A percentile compares a stretch with the other conserved stretches of the same genome.
phyloP scores from a whole-genome alignment of 2,888 invertebrate species.

The Melinopterus prodromus region DNA sequence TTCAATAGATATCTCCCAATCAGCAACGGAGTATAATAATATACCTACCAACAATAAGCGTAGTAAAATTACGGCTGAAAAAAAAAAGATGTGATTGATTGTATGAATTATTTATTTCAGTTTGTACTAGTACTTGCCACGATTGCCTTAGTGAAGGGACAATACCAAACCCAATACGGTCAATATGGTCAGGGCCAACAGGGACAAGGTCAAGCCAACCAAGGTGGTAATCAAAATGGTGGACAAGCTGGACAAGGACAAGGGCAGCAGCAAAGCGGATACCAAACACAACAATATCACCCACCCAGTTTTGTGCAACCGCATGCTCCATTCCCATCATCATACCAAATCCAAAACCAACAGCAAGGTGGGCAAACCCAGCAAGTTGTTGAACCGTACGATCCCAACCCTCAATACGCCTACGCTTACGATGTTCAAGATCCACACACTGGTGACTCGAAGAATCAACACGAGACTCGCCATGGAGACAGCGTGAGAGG shows the following conservation, averaged over 20 bases:
- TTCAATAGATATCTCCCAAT: no score
- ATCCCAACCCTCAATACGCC: constrained; percentile 56
- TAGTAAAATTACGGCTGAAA: no score
- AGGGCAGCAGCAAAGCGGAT: constrained; percentile 43
- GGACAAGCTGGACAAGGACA: constrained; percentile 36
- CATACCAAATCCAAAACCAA: constrained; percentile 31
- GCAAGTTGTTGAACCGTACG: constrained; percentile 54
- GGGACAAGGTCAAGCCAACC: constrained; percentile 38
- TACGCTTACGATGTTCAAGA: constrained; percentile 58
- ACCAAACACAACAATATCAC: constrained; percentile 50
- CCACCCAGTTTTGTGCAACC: constrained; percentile 37
- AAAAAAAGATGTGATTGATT: background rate
- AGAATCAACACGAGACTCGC: constrained; percentile 56
- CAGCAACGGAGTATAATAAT: no score
- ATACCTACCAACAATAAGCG: no score
- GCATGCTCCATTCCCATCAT: constrained; percentile 37
- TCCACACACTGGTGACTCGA: constrained; percentile 56
- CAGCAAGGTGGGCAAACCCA: constrained; percentile 33
- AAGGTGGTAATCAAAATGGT: constrained; percentile 41
- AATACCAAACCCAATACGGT: constrained; percentile 23
- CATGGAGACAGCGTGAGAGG: constrained; percentile 56
- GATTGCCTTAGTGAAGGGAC: constrained; percentile 40
- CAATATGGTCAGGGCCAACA: constrained; percentile 14
- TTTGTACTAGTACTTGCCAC: constrained; percentile 40
- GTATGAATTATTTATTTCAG: constrained; percentile 32